A percentile compares a stretch with the other conserved stretches of the same genome.
phyloP scores from a whole-genome alignment of 2,888 invertebrate species.

The Fabriciana adippe region DNA sequence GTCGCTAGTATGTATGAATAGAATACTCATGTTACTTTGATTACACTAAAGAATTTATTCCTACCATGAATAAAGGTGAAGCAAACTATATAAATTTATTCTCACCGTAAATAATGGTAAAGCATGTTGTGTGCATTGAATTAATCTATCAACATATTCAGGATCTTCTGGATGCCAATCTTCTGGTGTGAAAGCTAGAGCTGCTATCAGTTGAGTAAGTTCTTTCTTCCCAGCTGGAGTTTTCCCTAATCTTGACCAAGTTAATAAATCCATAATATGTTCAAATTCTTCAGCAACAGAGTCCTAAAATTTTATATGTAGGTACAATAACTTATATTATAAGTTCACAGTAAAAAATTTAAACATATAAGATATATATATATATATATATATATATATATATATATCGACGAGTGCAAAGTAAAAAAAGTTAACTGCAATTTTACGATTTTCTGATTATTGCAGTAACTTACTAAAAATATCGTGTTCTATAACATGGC shows the following conservation, averaged over 20 bases:
- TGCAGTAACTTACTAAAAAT: too few relatives aligned
- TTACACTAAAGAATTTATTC: too few relatives aligned
- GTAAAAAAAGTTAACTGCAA: too few relatives aligned
- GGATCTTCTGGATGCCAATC: conserved; percentile 89
- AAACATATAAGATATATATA: too few relatives aligned
- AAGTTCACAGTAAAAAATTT: too few relatives aligned
- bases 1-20: too few relatives aligned
- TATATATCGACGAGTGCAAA: too few relatives aligned
- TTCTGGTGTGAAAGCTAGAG: conserved; percentile 85
- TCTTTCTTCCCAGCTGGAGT: conserved; percentile 93
- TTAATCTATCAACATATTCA: conserved; percentile 89
- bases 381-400: too few relatives aligned
- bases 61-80: too few relatives aligned
- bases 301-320: conserved; percentile 80
- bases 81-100: neutral
- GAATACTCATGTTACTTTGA: too few relatives aligned
- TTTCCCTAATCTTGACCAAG: conserved; percentile 90
- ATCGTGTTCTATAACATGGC: too few relatives aligned
- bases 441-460: too few relatives aligned
- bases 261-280: conserved; percentile 92
- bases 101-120: conserved; percentile 92
- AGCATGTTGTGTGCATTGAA: conserved; percentile 93
- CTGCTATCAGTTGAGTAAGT: conserved; percentile 91
- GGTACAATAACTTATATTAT: neutral
- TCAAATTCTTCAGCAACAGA: conserved; percentile 96